Percentiles rank a stretch among this genome's conserved stretches.
Evolutionary conservation across 2,113 vertebrate species (phyloP).

Genomic region (Ornithorhynchus anatinus): DNA sequence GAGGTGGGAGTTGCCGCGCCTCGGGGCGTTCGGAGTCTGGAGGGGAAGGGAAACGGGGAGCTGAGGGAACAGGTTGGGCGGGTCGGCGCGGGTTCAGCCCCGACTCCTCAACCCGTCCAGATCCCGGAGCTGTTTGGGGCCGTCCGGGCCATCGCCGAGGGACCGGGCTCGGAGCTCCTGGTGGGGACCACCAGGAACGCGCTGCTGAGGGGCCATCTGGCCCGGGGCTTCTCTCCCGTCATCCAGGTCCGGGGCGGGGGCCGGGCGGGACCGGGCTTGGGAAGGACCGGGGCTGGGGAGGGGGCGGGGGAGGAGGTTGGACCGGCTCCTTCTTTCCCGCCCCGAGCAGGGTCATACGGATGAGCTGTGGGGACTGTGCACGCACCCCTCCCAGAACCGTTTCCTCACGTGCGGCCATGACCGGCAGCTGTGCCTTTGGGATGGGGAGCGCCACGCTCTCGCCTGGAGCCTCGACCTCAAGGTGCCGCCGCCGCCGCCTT

Average conservation of each 20-base stretch:
- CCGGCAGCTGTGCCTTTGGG: constrained; percentile 88
- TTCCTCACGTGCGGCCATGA: constrained; percentile 90
- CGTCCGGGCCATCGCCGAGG: constrained; percentile 83
- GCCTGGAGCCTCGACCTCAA: constrained; percentile 85
- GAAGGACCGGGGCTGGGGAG: background rate
- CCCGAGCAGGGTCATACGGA: constrained; percentile 83
- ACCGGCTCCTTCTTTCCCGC: background rate
- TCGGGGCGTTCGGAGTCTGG: background rate
- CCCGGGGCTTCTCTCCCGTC: constrained; percentile 82
- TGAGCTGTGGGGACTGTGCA: constrained; percentile 90
- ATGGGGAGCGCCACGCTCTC: constrained; percentile 79
- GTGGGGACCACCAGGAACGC: constrained; percentile 89
- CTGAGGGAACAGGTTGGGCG: background rate
- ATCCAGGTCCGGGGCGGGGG: constrained; percentile 75
- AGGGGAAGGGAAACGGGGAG: background rate
- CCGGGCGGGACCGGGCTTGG: background rate
- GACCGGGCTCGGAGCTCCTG: constrained; percentile 81
- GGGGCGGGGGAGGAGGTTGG: background rate
- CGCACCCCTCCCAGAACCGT: constrained; percentile 81
- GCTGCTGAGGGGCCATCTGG: constrained; percentile 81
- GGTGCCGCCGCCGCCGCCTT: constrained; percentile 60
- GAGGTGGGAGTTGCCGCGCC: no score
- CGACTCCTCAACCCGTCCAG: constrained; percentile 44
- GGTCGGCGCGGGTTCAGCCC: background rate
- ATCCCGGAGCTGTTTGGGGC: constrained; percentile 86